Evolutionary conservation across 2,888 invertebrate species (phyloP).

Genomic region (Melitaea athalia): DNA sequence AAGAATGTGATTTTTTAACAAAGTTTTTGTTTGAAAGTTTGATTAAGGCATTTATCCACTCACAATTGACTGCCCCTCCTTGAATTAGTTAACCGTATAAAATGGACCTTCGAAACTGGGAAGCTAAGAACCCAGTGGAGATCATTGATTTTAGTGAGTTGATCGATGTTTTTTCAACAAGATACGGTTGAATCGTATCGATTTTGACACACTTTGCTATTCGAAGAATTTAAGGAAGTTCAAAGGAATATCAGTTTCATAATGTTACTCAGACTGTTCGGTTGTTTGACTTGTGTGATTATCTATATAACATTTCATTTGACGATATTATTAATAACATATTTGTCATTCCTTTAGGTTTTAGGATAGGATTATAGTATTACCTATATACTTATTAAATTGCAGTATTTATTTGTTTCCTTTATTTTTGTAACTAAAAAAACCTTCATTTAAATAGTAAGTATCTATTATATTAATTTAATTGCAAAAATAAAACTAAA

Average conservation of each 20-base stretch:
- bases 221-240: conserved; percentile 62
- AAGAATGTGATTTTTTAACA: conserved; percentile 44
- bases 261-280: conserved; percentile 14
- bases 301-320: not conserved
- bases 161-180: conserved; percentile 39
- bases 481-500: no score
- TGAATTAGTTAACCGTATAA: conserved; percentile 42
- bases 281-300: not conserved
- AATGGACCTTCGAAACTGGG: conserved; percentile 35
- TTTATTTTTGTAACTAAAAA: no score
- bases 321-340: not conserved
- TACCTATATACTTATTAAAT: not conserved
- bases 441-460: no score
- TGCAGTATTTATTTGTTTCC: no score
- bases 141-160: conserved; percentile 41
- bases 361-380: not conserved
- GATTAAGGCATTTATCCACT: conserved; percentile 58
- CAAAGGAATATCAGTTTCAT: conserved; percentile 19
- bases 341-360: not conserved
- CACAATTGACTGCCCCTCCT: conserved; percentile 54
- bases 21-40: conserved; percentile 47
- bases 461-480: no score
- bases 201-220: conserved; percentile 60
- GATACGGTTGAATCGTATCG: conserved; percentile 58
- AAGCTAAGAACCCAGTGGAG: conserved; percentile 16